Base-by-base conservation (phyloP, 1,140 invertebrate species). In the Notospermus geniculatus region DNA sequence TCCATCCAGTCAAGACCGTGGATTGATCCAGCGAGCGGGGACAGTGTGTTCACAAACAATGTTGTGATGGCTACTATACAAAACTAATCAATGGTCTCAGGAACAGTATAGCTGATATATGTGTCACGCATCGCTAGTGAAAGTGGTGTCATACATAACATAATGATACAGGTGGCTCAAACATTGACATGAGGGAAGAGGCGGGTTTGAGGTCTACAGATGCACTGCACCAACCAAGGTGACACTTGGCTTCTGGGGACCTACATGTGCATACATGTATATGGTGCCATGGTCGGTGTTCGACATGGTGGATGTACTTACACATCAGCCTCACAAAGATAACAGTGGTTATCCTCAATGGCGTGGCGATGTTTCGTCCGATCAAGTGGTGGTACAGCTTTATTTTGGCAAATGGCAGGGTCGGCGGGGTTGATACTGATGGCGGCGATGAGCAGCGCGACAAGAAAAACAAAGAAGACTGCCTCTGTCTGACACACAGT, bases 311-410 rank as follows among this genome's bases (percentile, higher is more conserved):
- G 45, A 19, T 59, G 27, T 25, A 79, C 81, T 81, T 77, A 82
- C 82, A 84, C 83, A 70, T 87, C 85, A 66, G 94, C 90, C 77
- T 94, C 91, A 81, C 95, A 98, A 62, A 97, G 82, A 71, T 97
- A 91, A 77, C 95, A 98, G 43, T 91, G 85, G 41, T 93, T 92
- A 82, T 94, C 91, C 81, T 97, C 94, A 73, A 97, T 97, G 5
- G 96, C 93, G 82, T 97, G 95, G 25, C 86, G 84, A 82, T 97
- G 92, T 68, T 90, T 88, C 1, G 82, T 82, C 17, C 93, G 85
- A 80, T 97, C 93, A 75, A 97, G 93, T 45, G 70, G 72, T 43
- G 66, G 63, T 32, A 73, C 68, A 22, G 63, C 67, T 29, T 70
- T 57, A 45, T 68, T 60, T 83, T 65, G 61, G 43, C 79, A 58